Conservation (phyloP, 2,888 invertebrate genomes). For the Serripes groenlandicus region DNA sequence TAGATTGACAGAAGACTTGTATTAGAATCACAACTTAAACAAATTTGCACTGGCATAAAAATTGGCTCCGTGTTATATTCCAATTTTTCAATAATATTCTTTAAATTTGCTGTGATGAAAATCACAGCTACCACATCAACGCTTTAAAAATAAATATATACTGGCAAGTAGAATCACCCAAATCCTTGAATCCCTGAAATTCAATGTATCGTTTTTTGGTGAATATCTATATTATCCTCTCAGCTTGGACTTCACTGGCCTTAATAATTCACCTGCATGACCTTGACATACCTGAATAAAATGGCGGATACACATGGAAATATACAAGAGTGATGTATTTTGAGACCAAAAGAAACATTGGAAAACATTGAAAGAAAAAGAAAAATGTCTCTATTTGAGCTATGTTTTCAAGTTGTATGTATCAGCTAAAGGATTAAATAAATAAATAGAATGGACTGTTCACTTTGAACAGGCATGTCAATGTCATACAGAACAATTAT, state of each 20-base stretch:
- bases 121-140: constrained; percentile 4
- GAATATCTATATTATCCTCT: background rate
- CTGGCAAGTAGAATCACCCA: constrained; percentile 19
- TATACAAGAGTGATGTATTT: too few relatives aligned
- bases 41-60: constrained; percentile 12
- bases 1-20: too few relatives aligned
- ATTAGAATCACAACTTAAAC: constrained; percentile 13
- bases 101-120: background rate
- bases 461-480: background rate
- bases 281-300: too few relatives aligned
- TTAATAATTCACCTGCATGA: background rate
- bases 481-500: background rate
- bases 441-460: background rate
- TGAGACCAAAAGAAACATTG: too few relatives aligned
- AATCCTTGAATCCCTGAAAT: constrained; percentile 12
- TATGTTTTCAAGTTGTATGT: too few relatives aligned
- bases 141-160: constrained; percentile 16
- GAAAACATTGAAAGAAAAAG: too few relatives aligned
- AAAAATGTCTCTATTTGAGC: too few relatives aligned
- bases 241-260: background rate
- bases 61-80: background rate
- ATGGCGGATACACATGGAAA: too few relatives aligned
- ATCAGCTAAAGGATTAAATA: too few relatives aligned
- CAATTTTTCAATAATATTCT: background rate
- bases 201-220: background rate